Evolutionary conservation across 1,140 invertebrate species (phyloP), one percentile per base, ranked within the genome.

Genomic region (Orchesella cincta): DNA sequence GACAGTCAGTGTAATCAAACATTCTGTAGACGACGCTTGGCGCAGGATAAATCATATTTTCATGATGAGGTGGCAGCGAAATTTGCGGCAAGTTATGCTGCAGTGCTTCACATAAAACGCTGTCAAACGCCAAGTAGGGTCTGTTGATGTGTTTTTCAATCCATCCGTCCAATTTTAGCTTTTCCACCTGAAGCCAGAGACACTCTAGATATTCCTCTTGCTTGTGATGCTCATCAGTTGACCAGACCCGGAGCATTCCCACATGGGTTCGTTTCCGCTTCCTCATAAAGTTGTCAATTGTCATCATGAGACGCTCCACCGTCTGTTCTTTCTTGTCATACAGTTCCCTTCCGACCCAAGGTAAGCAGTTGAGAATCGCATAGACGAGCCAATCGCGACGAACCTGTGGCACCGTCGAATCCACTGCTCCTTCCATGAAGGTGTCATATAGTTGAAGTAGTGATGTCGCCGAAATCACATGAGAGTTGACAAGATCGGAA

Each of bases 121-220:
- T 93, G 85, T 99, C 97, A 87, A 99, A 99, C 0, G 94, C 94
- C 20, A 98, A 87, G 85, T 99, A 99, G 0, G 97, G 96, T 34
- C 97, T 89, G 1, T 92, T 90, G 84, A 99, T 98, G 85, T 98
- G 96, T 84, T 97, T 96, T 84, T 99, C 98, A 36, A 92, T 91
- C 97, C 97, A 99, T 85, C 97, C 97, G 83, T 98, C 95, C 82
- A 93, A 92, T 51, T 93, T 90, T 20, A 99, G 86, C 84, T 98
- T 98, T 78, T 93, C 90, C 36, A 97, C 92, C 87, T 99, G 97
- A 3, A 94, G 93, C 96, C 96, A 99, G 0, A 99, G 88, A 83
- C 96, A 98, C 84, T 99, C 97, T 74, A 99, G 87, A 85, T 99
- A 99, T 87, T 99, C 98, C 87, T 99, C 97, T 85, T 99, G 97